Percentiles rank a stretch among this genome's conserved stretches.
Evolutionary conservation across 2,113 vertebrate genomes (phyloP).

Genomic region (Dolichotis patagonum): DNA sequence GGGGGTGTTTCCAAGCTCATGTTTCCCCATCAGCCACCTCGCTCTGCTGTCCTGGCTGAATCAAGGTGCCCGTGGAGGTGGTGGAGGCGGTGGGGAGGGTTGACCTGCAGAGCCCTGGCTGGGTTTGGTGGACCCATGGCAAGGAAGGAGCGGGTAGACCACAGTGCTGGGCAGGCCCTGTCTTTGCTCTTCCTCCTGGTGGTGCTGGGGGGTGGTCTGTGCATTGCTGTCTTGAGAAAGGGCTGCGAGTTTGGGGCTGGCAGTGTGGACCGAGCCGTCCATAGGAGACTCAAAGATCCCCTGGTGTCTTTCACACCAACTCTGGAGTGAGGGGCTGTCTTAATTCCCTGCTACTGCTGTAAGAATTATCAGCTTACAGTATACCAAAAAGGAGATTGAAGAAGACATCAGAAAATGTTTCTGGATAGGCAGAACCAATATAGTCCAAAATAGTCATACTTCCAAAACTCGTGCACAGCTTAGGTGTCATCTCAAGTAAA

Average conservation of each 20-base stretch:
- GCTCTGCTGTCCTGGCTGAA: background rate
- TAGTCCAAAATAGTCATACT: background rate
- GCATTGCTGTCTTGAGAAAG: background rate
- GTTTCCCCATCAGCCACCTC: background rate
- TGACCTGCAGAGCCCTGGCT: background rate
- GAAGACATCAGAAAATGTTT: background rate
- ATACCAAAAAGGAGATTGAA: background rate
- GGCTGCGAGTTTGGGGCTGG: background rate
- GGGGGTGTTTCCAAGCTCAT: background rate
- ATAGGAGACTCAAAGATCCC: fast-evolving
- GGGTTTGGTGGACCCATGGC: background rate
- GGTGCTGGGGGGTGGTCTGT: background rate
- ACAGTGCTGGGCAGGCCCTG: background rate
- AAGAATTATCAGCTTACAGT: background rate
- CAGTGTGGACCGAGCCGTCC: too few relatives aligned
- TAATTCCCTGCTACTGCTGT: background rate
- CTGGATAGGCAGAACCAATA: background rate
- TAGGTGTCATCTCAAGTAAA: background rate
- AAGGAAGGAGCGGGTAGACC: background rate
- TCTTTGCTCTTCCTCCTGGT: too few relatives aligned
- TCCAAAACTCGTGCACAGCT: background rate
- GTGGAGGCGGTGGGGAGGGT: fast-evolving
- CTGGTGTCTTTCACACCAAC: background rate
- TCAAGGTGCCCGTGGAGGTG: background rate
- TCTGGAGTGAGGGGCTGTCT: background rate